A percentile compares a stretch with the other conserved stretches of the same genome.
Conservation (phyloP, 2,888 invertebrate genomes). For the Chrysopilus asiliformis region DNA sequence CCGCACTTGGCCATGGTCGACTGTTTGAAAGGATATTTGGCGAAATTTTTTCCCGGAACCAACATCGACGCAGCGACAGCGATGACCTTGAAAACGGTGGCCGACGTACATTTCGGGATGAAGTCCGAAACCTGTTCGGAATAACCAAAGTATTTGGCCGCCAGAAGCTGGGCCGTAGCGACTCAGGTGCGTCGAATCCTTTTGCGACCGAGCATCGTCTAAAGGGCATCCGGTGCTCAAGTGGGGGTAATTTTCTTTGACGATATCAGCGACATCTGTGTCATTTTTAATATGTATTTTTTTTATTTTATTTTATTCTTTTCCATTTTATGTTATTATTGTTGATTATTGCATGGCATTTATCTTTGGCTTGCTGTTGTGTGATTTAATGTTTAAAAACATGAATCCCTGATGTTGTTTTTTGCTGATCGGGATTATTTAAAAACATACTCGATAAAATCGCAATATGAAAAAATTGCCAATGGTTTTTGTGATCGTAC, state of each 20-base stretch:
- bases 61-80: not conserved
- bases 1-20: conserved; percentile 3
- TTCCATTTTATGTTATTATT: no score
- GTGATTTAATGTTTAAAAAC: no score
- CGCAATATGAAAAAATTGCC: no score
- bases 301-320: no score
- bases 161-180: conserved; percentile 8
- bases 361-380: no score
- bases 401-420: no score
- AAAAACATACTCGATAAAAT: no score
- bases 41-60: conserved; percentile 11
- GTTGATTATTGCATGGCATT: no score
- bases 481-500: no score
- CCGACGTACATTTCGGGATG: not conserved
- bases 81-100: not conserved
- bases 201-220: conserved; percentile 28
- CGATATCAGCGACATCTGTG: no score
- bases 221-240: conserved; percentile 33
- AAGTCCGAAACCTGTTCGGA: conserved; percentile 11
- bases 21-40: conserved; percentile 13
- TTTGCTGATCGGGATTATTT: no score
- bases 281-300: no score
- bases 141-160: conserved; percentile 9
- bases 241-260: conserved; percentile 29
- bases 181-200: conserved; percentile 14